Conservation (phyloP, 2,888 invertebrate species). For the Acronicta alni region DNA sequence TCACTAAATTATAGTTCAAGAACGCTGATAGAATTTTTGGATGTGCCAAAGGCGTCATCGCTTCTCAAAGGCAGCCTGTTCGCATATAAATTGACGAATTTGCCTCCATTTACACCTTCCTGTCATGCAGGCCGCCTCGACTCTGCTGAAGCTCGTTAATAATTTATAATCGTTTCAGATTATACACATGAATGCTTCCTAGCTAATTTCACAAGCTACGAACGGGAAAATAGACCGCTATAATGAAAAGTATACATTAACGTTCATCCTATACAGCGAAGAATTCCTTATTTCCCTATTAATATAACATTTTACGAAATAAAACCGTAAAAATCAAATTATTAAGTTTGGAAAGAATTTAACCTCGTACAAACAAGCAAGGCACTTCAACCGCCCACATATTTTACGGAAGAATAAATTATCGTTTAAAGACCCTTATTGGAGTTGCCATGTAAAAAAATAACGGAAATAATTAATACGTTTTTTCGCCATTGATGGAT, state of each 20-base stretch:
- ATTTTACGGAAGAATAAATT: constrained; percentile 42
- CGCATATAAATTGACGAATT: constrained; percentile 89
- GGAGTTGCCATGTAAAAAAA: constrained; percentile 42
- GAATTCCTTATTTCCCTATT: constrained; percentile 8
- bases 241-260: constrained; percentile 35
- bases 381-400: constrained; percentile 27
- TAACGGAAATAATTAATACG: constrained; percentile 34
- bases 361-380: constrained; percentile 26
- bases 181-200: constrained; percentile 70
- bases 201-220: constrained; percentile 50
- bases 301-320: constrained; percentile 22
- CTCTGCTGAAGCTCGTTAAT: constrained; percentile 73
- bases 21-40: constrained; percentile 73
- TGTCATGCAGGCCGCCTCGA: constrained; percentile 72
- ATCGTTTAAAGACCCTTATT: constrained; percentile 37
- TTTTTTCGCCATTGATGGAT: constrained; percentile 22
- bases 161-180: constrained; percentile 82
- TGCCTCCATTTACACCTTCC: constrained; percentile 86
- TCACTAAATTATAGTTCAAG: constrained; percentile 39
- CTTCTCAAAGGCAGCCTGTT: constrained; percentile 82
- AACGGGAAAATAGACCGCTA: constrained; percentile 18
- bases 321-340: constrained; percentile 30
- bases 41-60: constrained; percentile 74
- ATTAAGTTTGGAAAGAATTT: constrained; percentile 44
- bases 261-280: constrained; percentile 9